These are phyloP conservation scores for Drosophila lini DNA, from an alignment of 1,140 invertebrate genomes.

Conservation along the genomic window DNA sequence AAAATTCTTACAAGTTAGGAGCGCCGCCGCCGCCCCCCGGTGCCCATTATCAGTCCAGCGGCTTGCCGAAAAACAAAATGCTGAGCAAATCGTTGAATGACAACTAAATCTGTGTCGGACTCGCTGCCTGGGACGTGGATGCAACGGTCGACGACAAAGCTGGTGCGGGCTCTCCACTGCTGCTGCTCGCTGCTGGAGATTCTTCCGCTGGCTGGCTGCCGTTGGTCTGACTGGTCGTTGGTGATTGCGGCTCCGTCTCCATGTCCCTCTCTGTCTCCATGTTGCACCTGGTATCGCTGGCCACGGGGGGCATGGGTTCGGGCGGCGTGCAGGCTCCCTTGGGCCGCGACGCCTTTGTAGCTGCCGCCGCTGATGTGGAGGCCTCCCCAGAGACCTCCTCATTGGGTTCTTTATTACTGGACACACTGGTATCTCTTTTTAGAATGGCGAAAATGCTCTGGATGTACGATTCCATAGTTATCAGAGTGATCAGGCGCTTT, in stretches of 20 bases:
- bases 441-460: constrained; percentile 75
- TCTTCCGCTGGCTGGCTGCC: constrained; percentile 31
- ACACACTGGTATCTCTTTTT: constrained; percentile 60
- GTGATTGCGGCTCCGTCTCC: constrained; percentile 41
- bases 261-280: constrained; percentile 56
- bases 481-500: constrained; percentile 64
- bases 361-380: constrained; percentile 64
- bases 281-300: constrained; percentile 29
- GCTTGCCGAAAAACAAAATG: constrained; percentile 83
- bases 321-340: constrained; percentile 62
- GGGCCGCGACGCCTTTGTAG: constrained; percentile 24
- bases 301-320: constrained; percentile 40
- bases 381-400: constrained; percentile 54
- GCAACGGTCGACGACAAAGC: constrained; percentile 44
- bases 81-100: constrained; percentile 83
- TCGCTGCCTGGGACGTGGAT: constrained; percentile 69
- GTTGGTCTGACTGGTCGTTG: constrained; percentile 36
- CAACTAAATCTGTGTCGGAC: constrained; percentile 82
- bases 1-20: constrained; percentile 55
- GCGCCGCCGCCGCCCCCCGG: constrained; percentile 18
- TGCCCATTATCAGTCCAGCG: constrained; percentile 62
- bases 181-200: constrained; percentile 19
- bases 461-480: constrained; percentile 80
- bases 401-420: constrained; percentile 30
- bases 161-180: constrained; percentile 20